Conservation (phyloP, 1,140 invertebrate genomes). For the Drosophila tsacasi region DNA sequence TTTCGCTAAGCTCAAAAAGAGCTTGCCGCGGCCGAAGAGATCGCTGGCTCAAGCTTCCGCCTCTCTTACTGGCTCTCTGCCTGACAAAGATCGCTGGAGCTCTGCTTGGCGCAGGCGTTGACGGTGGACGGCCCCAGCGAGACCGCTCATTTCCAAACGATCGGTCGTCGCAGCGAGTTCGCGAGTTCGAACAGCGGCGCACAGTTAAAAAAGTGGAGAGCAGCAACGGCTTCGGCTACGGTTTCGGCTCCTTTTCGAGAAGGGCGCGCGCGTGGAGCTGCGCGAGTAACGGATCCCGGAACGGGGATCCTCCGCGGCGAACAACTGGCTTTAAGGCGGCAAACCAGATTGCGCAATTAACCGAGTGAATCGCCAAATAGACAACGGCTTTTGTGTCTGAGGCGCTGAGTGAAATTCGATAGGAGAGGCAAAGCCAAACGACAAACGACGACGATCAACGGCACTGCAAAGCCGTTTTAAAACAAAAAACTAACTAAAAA, state of each 20-base stretch:
- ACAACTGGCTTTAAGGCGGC: conserved; percentile 28
- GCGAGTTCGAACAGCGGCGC: conserved; percentile 42
- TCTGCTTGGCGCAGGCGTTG: conserved; percentile 23
- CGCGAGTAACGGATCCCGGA: conserved; percentile 15
- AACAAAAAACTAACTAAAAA: conserved; percentile 31
- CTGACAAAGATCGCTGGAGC: conserved; percentile 28
- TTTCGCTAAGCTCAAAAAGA: conserved; percentile 1
- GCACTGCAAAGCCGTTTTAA: conserved; percentile 67
- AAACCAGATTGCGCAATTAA: conserved; percentile 46
- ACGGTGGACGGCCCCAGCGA: conserved; percentile 21
- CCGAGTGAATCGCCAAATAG: conserved; percentile 35
- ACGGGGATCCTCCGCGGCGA: conserved; percentile 23
- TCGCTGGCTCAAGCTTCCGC: conserved; percentile 8
- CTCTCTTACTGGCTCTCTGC: not conserved
- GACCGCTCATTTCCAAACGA: conserved; percentile 60
- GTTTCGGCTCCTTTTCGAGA: conserved; percentile 32
- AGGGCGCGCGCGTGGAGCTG: conserved; percentile 64
- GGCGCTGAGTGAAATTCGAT: conserved; percentile 44
- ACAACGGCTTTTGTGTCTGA: conserved; percentile 44
- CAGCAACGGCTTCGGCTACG: conserved; percentile 50
- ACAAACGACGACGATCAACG: conserved; percentile 46
- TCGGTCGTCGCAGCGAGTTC: conserved; percentile 68
- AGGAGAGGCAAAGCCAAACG: conserved; percentile 36
- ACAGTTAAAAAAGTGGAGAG: conserved; percentile 18
- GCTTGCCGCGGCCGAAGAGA: conserved; percentile 1